These are phyloP conservation scores for Enteromius treurensis DNA, from an alignment of 2,797 vertebrate genomes.

Conservation along the genomic window DNA sequence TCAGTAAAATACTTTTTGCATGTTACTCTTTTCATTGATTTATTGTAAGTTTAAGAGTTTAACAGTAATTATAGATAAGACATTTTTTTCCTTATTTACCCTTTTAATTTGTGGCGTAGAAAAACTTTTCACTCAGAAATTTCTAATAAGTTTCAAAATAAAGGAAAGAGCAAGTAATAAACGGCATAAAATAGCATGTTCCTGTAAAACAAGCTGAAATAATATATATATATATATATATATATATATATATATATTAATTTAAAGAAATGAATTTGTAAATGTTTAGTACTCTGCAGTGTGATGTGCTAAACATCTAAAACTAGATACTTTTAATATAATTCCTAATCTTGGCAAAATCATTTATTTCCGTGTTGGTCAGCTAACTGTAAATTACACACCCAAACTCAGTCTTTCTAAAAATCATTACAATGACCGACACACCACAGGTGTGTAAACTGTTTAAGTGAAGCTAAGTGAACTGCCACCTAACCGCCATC, in stretches of 20 bases:
- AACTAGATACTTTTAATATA: not conserved
- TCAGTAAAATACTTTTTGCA: not conserved
- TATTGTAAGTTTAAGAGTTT: not conserved
- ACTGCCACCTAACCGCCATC: not conserved
- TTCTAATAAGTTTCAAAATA: not conserved
- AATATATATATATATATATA: too few relatives aligned
- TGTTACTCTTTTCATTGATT: not conserved
- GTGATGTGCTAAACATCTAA: not conserved
- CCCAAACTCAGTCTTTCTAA: not conserved
- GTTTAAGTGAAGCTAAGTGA: not conserved
- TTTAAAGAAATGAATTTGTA: not conserved
- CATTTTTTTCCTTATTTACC: not conserved
- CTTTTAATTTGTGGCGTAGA: not conserved
- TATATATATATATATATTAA: too few relatives aligned
- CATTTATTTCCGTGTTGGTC: not conserved
- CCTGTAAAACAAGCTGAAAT: not conserved
- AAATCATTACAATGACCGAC: not conserved
- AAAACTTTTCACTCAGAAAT: not conserved
- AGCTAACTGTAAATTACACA: not conserved
- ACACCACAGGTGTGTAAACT: not conserved
- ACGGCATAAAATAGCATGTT: not conserved
- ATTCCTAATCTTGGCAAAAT: not conserved
- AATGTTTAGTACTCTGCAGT: not conserved
- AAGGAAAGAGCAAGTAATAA: not conserved
- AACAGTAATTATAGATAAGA: not conserved